Evolutionary conservation across 2,113 vertebrate genomes (phyloP), one percentile per base, ranked within the genome.

Genomic region (Tautogolabrus adspersus): DNA sequence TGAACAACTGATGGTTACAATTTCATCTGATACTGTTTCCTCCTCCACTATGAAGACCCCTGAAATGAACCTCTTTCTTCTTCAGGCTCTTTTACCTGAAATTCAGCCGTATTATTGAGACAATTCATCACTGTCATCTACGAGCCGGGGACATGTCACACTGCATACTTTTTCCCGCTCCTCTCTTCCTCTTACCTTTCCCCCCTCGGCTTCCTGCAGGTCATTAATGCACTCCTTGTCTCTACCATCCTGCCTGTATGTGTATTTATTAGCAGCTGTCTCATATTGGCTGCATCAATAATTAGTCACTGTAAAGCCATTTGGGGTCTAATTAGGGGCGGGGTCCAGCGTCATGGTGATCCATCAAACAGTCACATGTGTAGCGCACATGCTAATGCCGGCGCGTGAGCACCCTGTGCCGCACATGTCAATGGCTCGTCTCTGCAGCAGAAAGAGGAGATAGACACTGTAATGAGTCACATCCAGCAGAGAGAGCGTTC

Each of bases 221-320:
- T 85, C 51, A 1, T 90, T 85, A 81, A 79, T 66, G 72, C 64
- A 61, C 44, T 57, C n/a, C 57, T 64, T 49, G 40, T 84, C 62
- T 68, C 23, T 47, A 55, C 30, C 2, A 67, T 82, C 75, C 75
- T 52, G 71, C 71, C 56, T 81, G 66, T 73, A 0, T 65, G 62
- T 8, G 63, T 82, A 87, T 92, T 89, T 91, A 89, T 89, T 83
- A 90, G 81, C 75, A 77, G 68, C 81, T 74, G 68, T 86, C 88
- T 77, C 83, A 86, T 88, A 77, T 88, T 49, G 81, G 77, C 84
- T 72, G 74, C 89, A 86, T 92, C 84, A 88, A 85, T 91, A 89
- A 84, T 91, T 89, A 88, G 85, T 85, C 60, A 75, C 77, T 77
- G 87, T 78, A 84, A 90, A 91, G 79, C 72, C 85, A 83, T 88